Evolutionary conservation across 2,888 invertebrate species (phyloP), one percentile per base, ranked within the genome.

Genomic region (Lymantria monacha): DNA sequence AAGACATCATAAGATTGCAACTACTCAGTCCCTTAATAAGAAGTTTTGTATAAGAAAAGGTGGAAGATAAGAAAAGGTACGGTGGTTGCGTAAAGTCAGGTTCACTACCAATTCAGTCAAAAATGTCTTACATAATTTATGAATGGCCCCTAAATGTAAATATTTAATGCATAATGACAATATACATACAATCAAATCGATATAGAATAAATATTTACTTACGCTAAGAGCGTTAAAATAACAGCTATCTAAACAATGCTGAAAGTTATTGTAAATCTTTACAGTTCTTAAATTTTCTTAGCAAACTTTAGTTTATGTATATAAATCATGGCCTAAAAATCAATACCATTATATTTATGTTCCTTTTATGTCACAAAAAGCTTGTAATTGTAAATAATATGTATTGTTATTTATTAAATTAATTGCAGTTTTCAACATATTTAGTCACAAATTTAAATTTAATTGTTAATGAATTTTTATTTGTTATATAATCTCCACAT

Each of bases 151-250:
- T n/a, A n/a, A n/a, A 22, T 22, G 5, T 22, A 42, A 44, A 44
- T 56, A 56, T 52, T 53, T 64, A 66, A 62, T 66, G 66, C 57
- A 64, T 47, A 66, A 60, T 59, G 66, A 66, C 66, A 66, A 66
- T 66, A 66, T 67, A 57, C 59, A 66, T 65, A 63, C 40, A 59
- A 56, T 52, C 50, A 51, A 56, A 53, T 51, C 31, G 48, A 53
- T 55, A 46, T 50, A 51, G 45, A 49, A 44, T 55, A 45, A 30
- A 53, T 42, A 37, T 11, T 10, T 22, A 22, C 7, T 36, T 52
- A 50, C 64, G 64, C 67, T 66, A 12, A 51, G 53, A 58, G 66
- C 66, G 67, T 49, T 41, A 37, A 22, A 22, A 22, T 22, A 22
- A 3, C 22, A 22, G 22, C 22, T 22, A 22, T 22, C 22, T 22